Base-by-base conservation (phyloP, 2,888 invertebrate genomes). In the Rotaria macrura region DNA sequence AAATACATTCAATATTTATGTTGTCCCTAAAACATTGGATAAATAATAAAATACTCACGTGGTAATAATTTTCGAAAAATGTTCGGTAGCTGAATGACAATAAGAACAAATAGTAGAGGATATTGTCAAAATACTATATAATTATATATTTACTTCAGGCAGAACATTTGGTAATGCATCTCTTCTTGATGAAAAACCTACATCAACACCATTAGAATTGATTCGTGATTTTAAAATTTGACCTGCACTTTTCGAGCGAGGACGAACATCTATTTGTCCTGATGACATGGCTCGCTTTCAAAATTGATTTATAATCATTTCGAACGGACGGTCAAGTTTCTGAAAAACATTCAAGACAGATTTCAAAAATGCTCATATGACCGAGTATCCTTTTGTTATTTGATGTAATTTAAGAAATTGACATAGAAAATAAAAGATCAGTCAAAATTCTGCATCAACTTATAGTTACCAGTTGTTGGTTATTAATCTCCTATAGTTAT, bases 1-100 rank as follows among this genome's bases (percentile, higher is more conserved):
- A 34, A 9, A 6, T 47, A n/a, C n/a, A 2, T 29, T 25, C 25
- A 10, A n/a, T 57, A 9, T 12, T 17, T 17, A 5, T 65, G 29
- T 3, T 34, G 23, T 17, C 7, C 23, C 23, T 20, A 1, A 20
- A 17, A 52, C 2, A 20, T 52, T 52, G 17, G 4, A 52, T 1
- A 47, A 9, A 5, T 14, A 47, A 14, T 10, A 65, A 34, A 65
- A 34, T 29, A 34, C 65, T 34, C 0, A 65, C 65, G 40, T 79
- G 79, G 79, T 43, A 79, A 43, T 79, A 79, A 79, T 43, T 79
- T 79, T 43, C 79, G 79, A 40, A 79, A 12, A 34, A 79, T 79
- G 40, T 43, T 79, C 17, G 43, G 7, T 34, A 65, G 34, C 65
- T 65, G 29, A 29, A n/a, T n/a, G n/a, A n/a, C n/a, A n/a, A n/a